Percentiles rank a stretch among this genome's conserved stretches.
Conservation (phyloP, 1,140 invertebrate species). For the Mamestra configurata region DNA sequence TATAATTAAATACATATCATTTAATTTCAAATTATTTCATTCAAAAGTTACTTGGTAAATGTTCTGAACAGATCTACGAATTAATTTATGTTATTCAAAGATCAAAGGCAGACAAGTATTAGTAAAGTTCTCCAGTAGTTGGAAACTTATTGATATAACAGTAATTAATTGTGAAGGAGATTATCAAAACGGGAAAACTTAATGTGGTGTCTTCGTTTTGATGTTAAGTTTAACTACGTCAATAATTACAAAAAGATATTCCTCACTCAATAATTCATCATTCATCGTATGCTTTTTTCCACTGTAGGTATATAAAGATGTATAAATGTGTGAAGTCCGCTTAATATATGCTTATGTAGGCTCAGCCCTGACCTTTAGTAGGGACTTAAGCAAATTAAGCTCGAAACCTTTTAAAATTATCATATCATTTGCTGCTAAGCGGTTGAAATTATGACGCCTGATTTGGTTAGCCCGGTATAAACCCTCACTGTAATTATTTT, state of each 20-base stretch:
- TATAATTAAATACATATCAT: too few species aligned
- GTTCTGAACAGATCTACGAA: not conserved
- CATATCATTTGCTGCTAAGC: not conserved
- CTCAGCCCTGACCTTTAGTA: slow-evolving; percentile 11
- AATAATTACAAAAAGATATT: not conserved
- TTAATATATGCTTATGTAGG: not conserved
- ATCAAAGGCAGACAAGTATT: slow-evolving; percentile 11
- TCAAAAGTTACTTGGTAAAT: not conserved
- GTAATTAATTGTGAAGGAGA: not conserved
- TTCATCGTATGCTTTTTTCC: not conserved
- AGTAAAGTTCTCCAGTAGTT: slow-evolving; percentile 10
- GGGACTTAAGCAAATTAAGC: slow-evolving; percentile 17
- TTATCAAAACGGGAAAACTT: not conserved
- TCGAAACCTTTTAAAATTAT: slow-evolving; percentile 3
- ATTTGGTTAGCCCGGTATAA: too few species aligned
- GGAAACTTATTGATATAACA: slow-evolving; percentile 1
- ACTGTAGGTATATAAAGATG: not conserved
- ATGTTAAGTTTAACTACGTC: not conserved
- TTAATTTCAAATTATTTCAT: too few species aligned
- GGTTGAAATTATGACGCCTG: not conserved
- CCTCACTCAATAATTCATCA: not conserved
- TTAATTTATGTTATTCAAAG: slow-evolving; percentile 1
- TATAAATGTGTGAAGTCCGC: not conserved
- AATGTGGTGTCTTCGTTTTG: not conserved
- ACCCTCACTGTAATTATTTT: not conserved